These are phyloP conservation scores for Nesogale talazaci DNA, from an alignment of 2,113 vertebrate genomes.

Conservation along the genomic window DNA sequence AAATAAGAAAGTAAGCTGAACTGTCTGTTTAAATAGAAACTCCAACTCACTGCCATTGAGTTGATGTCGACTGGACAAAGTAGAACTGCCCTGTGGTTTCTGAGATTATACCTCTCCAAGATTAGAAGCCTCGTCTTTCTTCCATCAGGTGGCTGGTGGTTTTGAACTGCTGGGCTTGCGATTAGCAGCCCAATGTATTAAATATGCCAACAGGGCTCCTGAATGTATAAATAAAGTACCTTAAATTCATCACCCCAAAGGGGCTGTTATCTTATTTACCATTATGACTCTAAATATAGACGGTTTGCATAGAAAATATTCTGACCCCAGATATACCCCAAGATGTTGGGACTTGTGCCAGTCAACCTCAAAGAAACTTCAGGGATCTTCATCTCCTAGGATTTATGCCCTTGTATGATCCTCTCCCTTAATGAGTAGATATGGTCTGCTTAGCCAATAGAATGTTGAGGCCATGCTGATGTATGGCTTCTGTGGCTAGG, in stretches of 20 bases:
- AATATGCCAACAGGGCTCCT: neutral
- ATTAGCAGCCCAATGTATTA: no score
- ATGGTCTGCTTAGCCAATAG: neutral
- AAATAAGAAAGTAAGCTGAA: slow-evolving; percentile 36
- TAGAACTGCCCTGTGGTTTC: no score
- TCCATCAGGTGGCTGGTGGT: no score
- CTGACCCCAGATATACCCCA: neutral
- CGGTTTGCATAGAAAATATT: neutral
- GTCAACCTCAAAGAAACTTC: neutral
- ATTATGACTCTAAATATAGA: neutral
- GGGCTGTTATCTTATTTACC: slow-evolving; percentile 24
- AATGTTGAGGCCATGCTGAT: neutral
- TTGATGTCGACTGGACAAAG: no score
- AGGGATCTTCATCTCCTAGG: neutral
- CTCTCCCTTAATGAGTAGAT: neutral
- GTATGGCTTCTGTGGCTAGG: neutral
- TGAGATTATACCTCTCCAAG: no score
- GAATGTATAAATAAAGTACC: slow-evolving; percentile 35
- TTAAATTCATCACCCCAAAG: slow-evolving; percentile 12
- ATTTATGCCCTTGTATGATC: neutral
- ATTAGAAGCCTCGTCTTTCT: no score
- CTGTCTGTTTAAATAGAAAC: no score
- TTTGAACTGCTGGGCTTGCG: no score
- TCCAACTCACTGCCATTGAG: no score
- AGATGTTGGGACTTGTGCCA: neutral